Evolutionary conservation across 2,113 vertebrate genomes (phyloP).

Genomic region (Tragelaphus scriptus): DNA sequence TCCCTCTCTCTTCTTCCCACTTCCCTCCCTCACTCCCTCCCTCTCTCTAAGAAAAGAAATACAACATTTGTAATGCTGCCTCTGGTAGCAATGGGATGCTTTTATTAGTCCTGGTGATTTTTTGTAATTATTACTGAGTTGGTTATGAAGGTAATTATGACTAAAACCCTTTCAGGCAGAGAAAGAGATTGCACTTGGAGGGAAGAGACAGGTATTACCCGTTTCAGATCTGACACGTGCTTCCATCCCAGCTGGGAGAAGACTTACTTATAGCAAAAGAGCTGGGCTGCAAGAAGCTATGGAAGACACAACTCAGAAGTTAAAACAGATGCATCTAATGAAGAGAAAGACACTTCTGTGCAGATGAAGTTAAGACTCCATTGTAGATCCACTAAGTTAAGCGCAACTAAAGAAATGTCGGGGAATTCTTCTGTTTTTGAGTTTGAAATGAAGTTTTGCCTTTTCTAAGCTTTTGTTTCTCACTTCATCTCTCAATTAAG

Average conservation of each 20-base stretch:
- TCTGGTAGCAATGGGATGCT: neutral
- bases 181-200: neutral
- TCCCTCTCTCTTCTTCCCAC: accelerated
- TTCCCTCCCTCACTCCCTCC: neutral
- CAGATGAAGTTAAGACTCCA: neutral
- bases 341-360: neutral
- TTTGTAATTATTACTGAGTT: neutral
- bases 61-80: neutral
- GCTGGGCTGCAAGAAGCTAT: too few relatives aligned
- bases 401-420: neutral
- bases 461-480: neutral
- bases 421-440: neutral
- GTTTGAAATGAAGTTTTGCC: neutral
- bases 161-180: neutral
- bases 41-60: neutral
- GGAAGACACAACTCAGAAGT: neutral
- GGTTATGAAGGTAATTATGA: neutral
- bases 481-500: neutral
- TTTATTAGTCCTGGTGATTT: neutral
- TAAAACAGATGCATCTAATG: neutral
- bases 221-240: neutral
- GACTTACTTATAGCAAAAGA: neutral
- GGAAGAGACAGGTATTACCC: neutral
- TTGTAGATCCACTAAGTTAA: neutral
- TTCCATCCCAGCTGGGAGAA: neutral